Evolutionary conservation across 2,888 invertebrate species (phyloP), one percentile per base, ranked within the genome.

Genomic region (Steinernema carpocapsae): DNA sequence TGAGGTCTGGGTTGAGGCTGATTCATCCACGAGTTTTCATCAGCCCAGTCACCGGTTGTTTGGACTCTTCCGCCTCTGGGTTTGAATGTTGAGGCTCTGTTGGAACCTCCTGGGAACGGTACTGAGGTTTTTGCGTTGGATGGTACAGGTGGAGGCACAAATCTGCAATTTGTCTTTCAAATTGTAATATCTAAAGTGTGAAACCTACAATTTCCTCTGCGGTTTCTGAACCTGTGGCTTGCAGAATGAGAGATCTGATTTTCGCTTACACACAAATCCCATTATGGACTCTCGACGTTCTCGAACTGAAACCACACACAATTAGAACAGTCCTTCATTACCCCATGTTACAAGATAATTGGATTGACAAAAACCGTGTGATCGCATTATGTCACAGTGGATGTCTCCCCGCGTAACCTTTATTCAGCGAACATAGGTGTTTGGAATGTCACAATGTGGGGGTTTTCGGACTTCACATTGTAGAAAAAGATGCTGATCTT

Each of bases 221-320:
- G 64, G 64, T 64, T 64, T 64, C 26, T 32, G 17, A 22, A 37
- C 64, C 1, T 64, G 64, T 17, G 64, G 64, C 32, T 64, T 64
- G 17, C 64, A 64, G 19, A 64, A 64, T 19, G 64, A 64, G 7
- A 64, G 26, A 32, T 64, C 64, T 17, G 64, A 64, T 26, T 64
- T 64, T 29, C 64, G 64, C 6, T 26, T 64, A 32, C 64, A 64
- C 32, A 64, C 64, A 19, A 64, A 64, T 37, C 32, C 64, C 64
- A 64, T 64, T 64, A 64, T 64, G 17, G 64, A 64, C 6, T 64
- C 64, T 32, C 64, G 64, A 2, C 64, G 64, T 32, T 64, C 64
- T 64, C 64, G 29, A n/a, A 64, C 64, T 64, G 32, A 64, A 64
- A 64, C 6, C 17, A 12, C 29, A 29, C 37, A 37, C 32, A 19